These are phyloP conservation scores for Anthoptus insignis DNA, from an alignment of 2,888 invertebrate genomes.

Conservation along the genomic window DNA sequence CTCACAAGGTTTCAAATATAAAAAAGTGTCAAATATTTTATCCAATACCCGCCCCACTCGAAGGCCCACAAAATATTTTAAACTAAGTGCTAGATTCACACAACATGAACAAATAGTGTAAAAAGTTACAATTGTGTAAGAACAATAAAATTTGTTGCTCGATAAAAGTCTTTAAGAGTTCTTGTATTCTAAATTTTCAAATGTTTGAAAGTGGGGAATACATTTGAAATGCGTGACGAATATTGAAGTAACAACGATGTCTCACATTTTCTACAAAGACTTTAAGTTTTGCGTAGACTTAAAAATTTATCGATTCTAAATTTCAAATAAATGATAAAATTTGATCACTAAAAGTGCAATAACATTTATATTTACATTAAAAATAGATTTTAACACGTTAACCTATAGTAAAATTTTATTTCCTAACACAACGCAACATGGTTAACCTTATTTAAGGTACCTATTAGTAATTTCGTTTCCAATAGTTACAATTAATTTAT, in stretches of 20 bases:
- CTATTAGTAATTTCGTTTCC: conserved; percentile 13
- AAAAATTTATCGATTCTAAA: background rate
- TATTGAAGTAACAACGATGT: background rate
- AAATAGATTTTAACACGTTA: conserved; percentile 16
- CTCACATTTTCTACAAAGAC: background rate
- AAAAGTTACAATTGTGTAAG: background rate
- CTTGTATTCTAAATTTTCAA: background rate
- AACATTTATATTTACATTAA: conserved; percentile 19
- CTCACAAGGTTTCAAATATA: too few species aligned
- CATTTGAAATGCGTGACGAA: background rate
- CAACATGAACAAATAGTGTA: conserved; percentile 3
- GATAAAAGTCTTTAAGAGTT: background rate
- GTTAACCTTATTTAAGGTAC: background rate
- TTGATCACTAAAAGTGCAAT: conserved; percentile 12
- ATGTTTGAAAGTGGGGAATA: background rate
- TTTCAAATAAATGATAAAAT: background rate
- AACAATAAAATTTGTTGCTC: background rate
- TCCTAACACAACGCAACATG: conserved; percentile 30
- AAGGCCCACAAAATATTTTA: background rate
- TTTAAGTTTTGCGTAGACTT: background rate
- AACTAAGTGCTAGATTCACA: conserved; percentile 6
- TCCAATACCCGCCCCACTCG: conserved; percentile 2
- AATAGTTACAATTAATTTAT: conserved; percentile 17
- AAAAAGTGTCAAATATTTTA: too few species aligned
- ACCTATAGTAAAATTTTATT: conserved; percentile 21